Evolutionary conservation across 1,140 invertebrate species (phyloP).

Genomic region (Bombus soroeensis): DNA sequence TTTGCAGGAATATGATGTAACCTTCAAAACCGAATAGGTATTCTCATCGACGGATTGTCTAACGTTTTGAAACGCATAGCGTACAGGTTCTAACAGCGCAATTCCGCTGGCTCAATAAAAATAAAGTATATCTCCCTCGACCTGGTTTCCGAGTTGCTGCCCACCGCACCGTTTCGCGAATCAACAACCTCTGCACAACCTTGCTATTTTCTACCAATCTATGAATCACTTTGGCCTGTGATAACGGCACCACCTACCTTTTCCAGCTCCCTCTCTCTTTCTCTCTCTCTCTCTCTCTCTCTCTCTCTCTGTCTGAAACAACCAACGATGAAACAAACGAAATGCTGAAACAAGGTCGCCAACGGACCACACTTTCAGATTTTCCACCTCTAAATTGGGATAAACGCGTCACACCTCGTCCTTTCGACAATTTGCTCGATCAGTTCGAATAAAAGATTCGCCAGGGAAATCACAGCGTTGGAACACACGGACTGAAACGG

Average conservation of each 20-base stretch:
- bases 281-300: too few species aligned
- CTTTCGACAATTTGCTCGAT: not conserved
- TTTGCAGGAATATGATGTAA: conserved; percentile 15
- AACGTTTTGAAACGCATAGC: not conserved
- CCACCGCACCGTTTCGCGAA: not conserved
- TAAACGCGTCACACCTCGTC: not conserved
- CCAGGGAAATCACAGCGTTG: not conserved
- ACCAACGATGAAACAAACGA: not conserved
- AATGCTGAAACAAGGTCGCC: not conserved
- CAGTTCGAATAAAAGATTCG: not conserved
- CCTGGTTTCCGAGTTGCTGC: conserved; percentile 14
- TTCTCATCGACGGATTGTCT: not conserved
- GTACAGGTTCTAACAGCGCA: not conserved
- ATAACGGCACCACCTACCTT: conserved; percentile 1
- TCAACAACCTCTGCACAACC: conserved; percentile 5
- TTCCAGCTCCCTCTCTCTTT: not conserved
- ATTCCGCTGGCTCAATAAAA: conserved; percentile 18
- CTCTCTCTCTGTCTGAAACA: too few species aligned
- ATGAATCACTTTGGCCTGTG: not conserved
- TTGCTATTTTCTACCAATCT: not conserved
- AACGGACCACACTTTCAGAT: not conserved
- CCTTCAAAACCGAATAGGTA: conserved; percentile 1
- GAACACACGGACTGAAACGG: not conserved
- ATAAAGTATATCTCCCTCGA: conserved; percentile 28
- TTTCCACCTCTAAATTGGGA: not conserved